Evolutionary conservation across 2,113 vertebrate genomes (phyloP), one percentile per base, ranked within the genome.

Genomic region (Calonectris borealis): DNA sequence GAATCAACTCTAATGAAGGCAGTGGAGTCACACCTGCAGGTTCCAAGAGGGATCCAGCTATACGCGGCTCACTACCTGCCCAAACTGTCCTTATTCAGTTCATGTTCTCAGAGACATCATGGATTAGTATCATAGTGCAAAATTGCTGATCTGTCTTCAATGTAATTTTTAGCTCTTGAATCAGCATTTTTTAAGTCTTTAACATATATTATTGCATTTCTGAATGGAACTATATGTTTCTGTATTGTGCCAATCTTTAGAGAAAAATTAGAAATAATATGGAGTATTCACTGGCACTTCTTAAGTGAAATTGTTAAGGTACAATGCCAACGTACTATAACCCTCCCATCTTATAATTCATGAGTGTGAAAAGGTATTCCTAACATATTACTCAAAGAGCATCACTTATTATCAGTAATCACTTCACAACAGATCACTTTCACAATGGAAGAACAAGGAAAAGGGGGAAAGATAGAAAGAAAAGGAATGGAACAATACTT

Each of bases 401-500:
- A 64, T 77, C 61, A 13, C 40, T 77, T 91, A 54, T 77, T 96
- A 83, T 66, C 83, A 29, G 77, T 54, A 89, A 95, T 86, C 60
- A 29, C 70, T 94, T 83, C 89, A 92, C 84, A 86, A 93, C 71
- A 87, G 69, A 91, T 80, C 80, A 81, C 66, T 85, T 86, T 62
- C 57, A 68, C 57, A 93, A 60, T 32, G 44, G 61, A 82, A 82
- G 75, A 94, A 90, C 79, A 84, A 81, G 72, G 52, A 86, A 80
- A 84, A 83, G 22, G 36, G 60, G 81, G n/a, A 87, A 89, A 92
- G 78, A 81, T 8, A 1, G n/a, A 88, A 84, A 94, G 85, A 88
- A 93, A 87, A 96, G 69, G 36, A 90, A 38, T 36, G 31, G 83
- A 92, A 96, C 86, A 96, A 94, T 93, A 78, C 72, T 91, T 88